Evolutionary conservation across 2,113 vertebrate species (phyloP).

Genomic region (Dipodomys ordii): DNA sequence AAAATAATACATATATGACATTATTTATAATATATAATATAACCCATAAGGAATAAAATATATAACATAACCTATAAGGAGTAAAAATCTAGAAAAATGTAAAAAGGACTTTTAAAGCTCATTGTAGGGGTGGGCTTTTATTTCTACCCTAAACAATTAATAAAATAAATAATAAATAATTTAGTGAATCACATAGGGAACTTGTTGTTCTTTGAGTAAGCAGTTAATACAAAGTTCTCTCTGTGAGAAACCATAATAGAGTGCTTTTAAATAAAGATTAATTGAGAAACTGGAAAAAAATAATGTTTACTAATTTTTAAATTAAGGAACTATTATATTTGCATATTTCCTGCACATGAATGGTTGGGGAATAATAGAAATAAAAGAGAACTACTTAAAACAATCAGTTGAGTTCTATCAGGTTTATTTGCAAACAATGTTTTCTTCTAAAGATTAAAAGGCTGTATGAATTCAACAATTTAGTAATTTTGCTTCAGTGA

Average conservation of each 20-base stretch:
- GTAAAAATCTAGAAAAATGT: background rate
- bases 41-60: background rate
- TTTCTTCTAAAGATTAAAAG: conserved; percentile 13
- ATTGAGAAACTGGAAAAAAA: background rate
- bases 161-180: background rate
- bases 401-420: conserved; percentile 9
- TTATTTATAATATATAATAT: background rate
- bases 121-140: background rate
- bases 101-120: background rate
- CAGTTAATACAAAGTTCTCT: background rate
- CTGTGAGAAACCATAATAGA: background rate
- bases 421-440: conserved; percentile 44
- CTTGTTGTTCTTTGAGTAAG: background rate
- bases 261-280: background rate
- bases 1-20: background rate
- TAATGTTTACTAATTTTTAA: background rate
- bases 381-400: background rate
- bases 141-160: background rate
- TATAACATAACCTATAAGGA: background rate
- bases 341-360: background rate
- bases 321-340: background rate
- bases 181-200: background rate
- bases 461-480: conserved; percentile 42
- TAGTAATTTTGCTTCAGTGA: conserved; percentile 51
- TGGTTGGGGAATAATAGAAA: background rate